phyloP scores from a whole-genome alignment of 1,140 invertebrate genomes.

The Manduca sexta region DNA sequence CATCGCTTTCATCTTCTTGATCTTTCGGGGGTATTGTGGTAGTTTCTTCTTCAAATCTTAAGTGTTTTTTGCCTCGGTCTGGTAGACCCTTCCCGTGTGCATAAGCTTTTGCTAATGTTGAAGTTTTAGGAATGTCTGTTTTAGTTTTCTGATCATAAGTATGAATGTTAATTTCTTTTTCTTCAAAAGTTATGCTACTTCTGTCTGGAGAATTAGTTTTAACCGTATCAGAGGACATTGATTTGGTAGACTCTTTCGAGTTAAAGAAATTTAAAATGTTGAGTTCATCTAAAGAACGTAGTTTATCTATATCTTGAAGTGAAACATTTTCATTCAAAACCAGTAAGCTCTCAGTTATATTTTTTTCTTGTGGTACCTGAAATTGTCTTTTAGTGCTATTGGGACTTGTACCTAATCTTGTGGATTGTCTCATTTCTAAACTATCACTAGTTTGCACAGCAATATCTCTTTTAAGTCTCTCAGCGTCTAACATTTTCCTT shows the following conservation, averaged over 20 bases:
- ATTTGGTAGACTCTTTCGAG: constrained; percentile 7
- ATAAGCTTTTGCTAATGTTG: not conserved
- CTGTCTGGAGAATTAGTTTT: not conserved
- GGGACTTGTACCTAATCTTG: not conserved
- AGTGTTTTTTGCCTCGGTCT: constrained; percentile 24
- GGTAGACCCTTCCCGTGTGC: not conserved
- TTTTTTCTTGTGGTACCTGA: not conserved
- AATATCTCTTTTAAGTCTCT: constrained; percentile 12
- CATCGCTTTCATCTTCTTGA: constrained; percentile 2
- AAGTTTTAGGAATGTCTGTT: not conserved
- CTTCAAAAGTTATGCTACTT: constrained; percentile 14
- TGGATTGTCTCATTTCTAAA: constrained; percentile 27
- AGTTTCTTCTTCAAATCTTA: constrained; percentile 42
- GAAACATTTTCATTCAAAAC: not conserved
- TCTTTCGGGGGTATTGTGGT: constrained; percentile 27
- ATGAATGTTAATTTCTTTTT: constrained; percentile 38
- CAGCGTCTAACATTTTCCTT: constrained; percentile 16
- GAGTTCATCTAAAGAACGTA: constrained; percentile 12
- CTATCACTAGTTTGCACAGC: constrained; percentile 46
- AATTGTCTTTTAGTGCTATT: not conserved
- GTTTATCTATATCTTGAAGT: not conserved
- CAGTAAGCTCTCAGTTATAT: not conserved
- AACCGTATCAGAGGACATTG: not conserved
- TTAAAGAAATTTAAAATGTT: constrained; percentile 25
- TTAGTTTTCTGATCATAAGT: constrained; percentile 21